phyloP scores from a whole-genome alignment of 64 coral and sea anemone genomes.

The Montipora cactus region DNA sequence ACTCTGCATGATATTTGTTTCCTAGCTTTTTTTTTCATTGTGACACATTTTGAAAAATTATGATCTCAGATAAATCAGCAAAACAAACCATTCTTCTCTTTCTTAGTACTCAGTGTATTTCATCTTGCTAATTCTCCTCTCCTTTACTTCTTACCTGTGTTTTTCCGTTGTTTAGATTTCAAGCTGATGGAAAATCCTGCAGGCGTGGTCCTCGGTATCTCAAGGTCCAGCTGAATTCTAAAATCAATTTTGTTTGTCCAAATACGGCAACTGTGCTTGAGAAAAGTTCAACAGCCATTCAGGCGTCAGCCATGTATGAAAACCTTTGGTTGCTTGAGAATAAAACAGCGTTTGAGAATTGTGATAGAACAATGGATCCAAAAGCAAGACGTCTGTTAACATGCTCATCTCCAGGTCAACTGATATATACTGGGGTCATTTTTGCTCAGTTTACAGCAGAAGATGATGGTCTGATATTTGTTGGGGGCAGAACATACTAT shows the following conservation, averaged over 20 bases:
- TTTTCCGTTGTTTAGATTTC: background rate
- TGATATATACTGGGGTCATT: background rate
- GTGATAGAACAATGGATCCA: background rate
- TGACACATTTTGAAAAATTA: too few relatives aligned
- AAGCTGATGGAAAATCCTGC: background rate
- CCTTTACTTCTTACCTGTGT: too few relatives aligned
- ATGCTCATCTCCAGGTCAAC: background rate
- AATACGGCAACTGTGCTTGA: slow-evolving; percentile 4
- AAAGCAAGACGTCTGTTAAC: background rate
- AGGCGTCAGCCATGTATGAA: slow-evolving; percentile 17
- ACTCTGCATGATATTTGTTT: too few relatives aligned
- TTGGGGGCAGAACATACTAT: background rate
- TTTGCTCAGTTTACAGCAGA: background rate
- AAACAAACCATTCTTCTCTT: too few relatives aligned
- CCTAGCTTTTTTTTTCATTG: too few relatives aligned
- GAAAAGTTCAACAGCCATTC: background rate
- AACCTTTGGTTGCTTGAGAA: slow-evolving; percentile 18
- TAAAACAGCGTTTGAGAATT: background rate
- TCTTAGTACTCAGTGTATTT: too few relatives aligned
- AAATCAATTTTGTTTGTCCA: slow-evolving; percentile 37
- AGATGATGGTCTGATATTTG: background rate
- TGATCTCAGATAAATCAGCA: too few relatives aligned
- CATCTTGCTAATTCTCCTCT: too few relatives aligned
- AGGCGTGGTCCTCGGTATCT: background rate
- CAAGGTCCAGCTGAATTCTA: background rate